Percentiles rank a stretch among this genome's conserved stretches.
Conservation (phyloP, 2,888 invertebrate species). For the Eupithecia tripunctaria region DNA sequence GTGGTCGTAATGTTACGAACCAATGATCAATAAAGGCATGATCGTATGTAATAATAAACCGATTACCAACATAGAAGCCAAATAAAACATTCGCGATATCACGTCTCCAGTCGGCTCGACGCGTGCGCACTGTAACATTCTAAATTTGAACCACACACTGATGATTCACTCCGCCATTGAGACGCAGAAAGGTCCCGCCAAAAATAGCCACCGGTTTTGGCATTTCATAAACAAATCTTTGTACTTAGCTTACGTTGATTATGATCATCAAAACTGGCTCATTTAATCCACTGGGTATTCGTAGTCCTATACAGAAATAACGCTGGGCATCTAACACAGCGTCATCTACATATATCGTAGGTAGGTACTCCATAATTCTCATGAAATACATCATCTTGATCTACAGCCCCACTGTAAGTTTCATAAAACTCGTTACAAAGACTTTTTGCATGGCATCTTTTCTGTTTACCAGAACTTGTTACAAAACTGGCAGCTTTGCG, state of each 20-base stretch:
- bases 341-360: neutral
- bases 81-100: conserved; percentile 31
- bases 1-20: neutral
- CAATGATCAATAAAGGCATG: neutral
- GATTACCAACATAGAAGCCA: conserved; percentile 30
- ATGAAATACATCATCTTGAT: neutral
- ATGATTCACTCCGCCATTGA: conserved; percentile 72
- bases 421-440: conserved; percentile 25
- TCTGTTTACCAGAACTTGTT: conserved; percentile 12
- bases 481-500: conserved; percentile 9
- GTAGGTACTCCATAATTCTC: neutral
- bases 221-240: conserved; percentile 61
- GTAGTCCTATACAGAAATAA: neutral
- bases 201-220: conserved; percentile 62
- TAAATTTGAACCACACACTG: conserved; percentile 65
- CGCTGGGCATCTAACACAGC: neutral
- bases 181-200: conserved; percentile 65
- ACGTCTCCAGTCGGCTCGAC: conserved; percentile 40
- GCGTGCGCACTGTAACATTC: conserved; percentile 57
- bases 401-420: conserved; percentile 16
- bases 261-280: conserved; percentile 39
- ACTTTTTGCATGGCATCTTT: conserved; percentile 17
- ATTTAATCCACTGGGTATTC: conserved; percentile 30
- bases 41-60: conserved; percentile 31
- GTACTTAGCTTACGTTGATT: conserved; percentile 39